Evolutionary conservation across 2,888 invertebrate species (phyloP).

Genomic region (Papilio protenor): DNA sequence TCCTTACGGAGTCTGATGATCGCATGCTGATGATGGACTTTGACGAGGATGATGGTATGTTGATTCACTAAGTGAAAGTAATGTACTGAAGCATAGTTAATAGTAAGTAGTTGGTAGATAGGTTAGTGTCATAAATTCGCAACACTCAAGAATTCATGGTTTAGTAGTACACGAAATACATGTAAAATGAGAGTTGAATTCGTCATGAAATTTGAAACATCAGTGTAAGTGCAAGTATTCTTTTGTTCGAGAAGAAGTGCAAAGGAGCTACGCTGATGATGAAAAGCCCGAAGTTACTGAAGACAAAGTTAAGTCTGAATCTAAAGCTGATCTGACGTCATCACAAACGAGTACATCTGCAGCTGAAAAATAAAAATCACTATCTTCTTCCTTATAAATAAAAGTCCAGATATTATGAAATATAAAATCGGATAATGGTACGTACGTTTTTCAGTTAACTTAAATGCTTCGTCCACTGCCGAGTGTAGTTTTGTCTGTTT

Average conservation of each 20-base stretch:
- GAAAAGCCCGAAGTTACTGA: constrained; percentile 14
- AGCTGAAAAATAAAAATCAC: constrained; percentile 19
- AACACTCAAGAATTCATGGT: background rate
- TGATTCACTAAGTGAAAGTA: constrained; percentile 48
- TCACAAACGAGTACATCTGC: constrained; percentile 19
- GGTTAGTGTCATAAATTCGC: background rate
- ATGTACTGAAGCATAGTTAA: background rate
- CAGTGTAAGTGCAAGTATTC: constrained; percentile 50
- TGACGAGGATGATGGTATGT: constrained; percentile 78
- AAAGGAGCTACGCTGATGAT: constrained; percentile 56
- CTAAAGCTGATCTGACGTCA: constrained; percentile 29
- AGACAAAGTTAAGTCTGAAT: constrained; percentile 24
- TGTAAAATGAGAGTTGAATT: background rate
- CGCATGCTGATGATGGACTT: constrained; percentile 81
- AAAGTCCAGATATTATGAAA: background rate
- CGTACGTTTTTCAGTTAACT: background rate
- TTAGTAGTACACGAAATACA: background rate
- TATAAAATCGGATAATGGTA: constrained; percentile 6
- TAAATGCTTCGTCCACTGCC: background rate
- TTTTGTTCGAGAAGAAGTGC: constrained; percentile 67
- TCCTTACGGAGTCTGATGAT: constrained; percentile 74
- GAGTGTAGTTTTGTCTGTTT: background rate
- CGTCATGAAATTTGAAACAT: constrained; percentile 13
- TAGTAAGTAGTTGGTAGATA: background rate
- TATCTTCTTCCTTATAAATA: constrained; percentile 5